Evolutionary conservation across 2,797 vertebrate genomes (phyloP).

Genomic region (Gobio occitaniae): DNA sequence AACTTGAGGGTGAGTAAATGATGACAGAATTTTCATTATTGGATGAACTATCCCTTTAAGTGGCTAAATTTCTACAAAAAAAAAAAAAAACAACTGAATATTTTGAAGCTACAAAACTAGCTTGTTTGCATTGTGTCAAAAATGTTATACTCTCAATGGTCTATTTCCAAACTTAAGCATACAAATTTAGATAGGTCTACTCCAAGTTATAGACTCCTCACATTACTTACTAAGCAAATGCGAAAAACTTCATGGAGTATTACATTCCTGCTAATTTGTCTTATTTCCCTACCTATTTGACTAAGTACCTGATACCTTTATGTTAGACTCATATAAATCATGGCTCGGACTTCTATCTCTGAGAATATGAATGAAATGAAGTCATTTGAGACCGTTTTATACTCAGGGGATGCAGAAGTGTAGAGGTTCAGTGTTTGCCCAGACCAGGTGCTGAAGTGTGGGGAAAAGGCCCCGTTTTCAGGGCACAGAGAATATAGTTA

Average conservation of each 20-base stretch:
- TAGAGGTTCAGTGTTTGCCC: constrained; percentile 70
- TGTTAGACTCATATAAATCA: constrained; percentile 73
- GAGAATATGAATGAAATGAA: constrained; percentile 80
- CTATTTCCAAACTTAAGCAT: constrained; percentile 52
- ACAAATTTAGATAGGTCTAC: constrained; percentile 47
- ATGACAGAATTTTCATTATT: too few relatives aligned
- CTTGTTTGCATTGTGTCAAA: not conserved
- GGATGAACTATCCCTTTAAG: not conserved
- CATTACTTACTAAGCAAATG: constrained; percentile 54
- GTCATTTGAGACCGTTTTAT: constrained; percentile 73
- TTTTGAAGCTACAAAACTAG: not conserved
- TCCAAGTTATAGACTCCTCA: constrained; percentile 41
- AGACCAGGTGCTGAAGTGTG: constrained; percentile 79
- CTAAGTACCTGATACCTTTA: constrained; percentile 74
- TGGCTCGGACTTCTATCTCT: constrained; percentile 71
- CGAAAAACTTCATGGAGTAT: constrained; percentile 45
- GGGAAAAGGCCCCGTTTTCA: constrained; percentile 78
- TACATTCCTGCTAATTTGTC: constrained; percentile 72
- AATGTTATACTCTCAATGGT: constrained; percentile 23
- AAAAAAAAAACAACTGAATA: not conserved
- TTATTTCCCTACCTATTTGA: constrained; percentile 71
- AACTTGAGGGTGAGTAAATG: too few relatives aligned
- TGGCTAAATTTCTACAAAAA: not conserved
- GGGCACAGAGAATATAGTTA: constrained; percentile 74
- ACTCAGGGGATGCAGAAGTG: constrained; percentile 73